These are phyloP conservation scores for Huso huso DNA, from an alignment of 2,797 vertebrate species.

Conservation along the genomic window DNA sequence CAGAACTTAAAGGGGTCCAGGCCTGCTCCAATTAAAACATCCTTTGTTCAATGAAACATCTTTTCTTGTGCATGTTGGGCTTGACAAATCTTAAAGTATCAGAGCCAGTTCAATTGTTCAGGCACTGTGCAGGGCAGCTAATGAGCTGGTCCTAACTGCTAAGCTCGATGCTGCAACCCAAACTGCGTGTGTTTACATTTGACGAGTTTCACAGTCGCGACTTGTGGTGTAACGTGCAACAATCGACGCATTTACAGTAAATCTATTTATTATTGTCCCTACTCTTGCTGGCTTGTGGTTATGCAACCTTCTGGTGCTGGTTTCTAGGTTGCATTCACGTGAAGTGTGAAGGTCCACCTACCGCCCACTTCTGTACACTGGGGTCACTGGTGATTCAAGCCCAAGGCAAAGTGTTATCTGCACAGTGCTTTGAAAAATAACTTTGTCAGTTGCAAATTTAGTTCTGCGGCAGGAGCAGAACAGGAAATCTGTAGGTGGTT, in stretches of 20 bases:
- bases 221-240: conserved; percentile 31
- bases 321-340: conserved; percentile 33
- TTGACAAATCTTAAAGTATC: too few species aligned
- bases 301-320: conserved; percentile 25
- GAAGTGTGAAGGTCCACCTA: conserved; percentile 21
- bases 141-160: too few species aligned
- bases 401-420: conserved; percentile 11
- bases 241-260: conserved; percentile 24
- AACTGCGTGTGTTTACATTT: too few species aligned
- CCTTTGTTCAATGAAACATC: too few species aligned
- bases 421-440: not conserved
- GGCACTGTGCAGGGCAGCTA: too few species aligned
- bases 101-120: too few species aligned
- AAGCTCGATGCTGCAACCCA: too few species aligned
- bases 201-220: not conserved
- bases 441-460: conserved; percentile 46
- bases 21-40: too few species aligned
- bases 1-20: too few species aligned
- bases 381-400: conserved; percentile 15
- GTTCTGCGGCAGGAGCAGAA: conserved; percentile 52
- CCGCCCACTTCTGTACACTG: conserved; percentile 28
- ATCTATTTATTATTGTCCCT: not conserved
- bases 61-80: too few species aligned
- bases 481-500: conserved; percentile 80
- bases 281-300: conserved; percentile 25